Conservation (phyloP, 2,113 vertebrate genomes). For the Neolamprologus kungweensis region DNA sequence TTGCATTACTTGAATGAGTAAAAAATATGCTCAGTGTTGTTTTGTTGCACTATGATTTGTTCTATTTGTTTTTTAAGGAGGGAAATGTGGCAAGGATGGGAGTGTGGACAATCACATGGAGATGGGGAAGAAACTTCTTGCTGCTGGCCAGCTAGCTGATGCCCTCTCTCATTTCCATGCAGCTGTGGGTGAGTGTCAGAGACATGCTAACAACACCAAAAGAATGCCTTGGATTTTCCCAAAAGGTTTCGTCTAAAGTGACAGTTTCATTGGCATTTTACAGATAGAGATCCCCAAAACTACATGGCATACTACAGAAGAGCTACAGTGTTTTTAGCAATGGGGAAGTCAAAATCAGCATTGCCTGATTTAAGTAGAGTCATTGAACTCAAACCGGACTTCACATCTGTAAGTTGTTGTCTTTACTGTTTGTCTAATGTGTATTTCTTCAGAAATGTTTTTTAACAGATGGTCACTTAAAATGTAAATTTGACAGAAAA, state of each 20-base stretch:
- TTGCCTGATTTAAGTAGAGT: conserved; percentile 93
- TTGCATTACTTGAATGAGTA: background rate
- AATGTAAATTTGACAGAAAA: background rate
- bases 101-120: conserved; percentile 94
- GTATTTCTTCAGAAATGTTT: background rate
- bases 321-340: conserved; percentile 94
- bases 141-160: conserved; percentile 94
- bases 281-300: conserved; percentile 94
- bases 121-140: conserved; percentile 96
- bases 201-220: background rate
- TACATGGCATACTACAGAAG: conserved; percentile 95
- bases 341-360: conserved; percentile 97
- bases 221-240: background rate
- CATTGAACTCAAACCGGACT: conserved; percentile 96
- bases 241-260: background rate
- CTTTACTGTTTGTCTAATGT: background rate
- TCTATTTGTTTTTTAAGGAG: conserved; percentile 71
- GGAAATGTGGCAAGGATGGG: conserved; percentile 85
- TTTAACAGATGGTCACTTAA: background rate
- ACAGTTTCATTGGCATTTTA: background rate
- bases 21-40: background rate
- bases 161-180: conserved; percentile 96
- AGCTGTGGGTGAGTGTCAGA: conserved; percentile 83
- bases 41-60: background rate
- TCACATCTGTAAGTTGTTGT: conserved; percentile 81